Evolutionary conservation across 2,888 invertebrate genomes (phyloP).

Genomic region (Osedax fenrisi): DNA sequence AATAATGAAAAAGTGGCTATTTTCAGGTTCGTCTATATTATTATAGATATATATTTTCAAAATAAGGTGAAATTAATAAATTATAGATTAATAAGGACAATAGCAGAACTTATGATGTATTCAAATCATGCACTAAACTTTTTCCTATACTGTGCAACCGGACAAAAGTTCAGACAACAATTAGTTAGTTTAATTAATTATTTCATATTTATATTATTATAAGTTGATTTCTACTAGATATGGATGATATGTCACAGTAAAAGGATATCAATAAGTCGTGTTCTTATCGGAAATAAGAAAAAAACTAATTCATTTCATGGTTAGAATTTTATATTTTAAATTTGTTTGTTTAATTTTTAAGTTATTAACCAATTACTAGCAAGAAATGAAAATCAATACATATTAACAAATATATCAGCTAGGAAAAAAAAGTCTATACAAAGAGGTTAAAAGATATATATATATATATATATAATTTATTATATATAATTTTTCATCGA

Average conservation of each 20-base stretch:
- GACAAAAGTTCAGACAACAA: slow-evolving; percentile 37
- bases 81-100: slow-evolving; percentile 33
- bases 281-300: not conserved
- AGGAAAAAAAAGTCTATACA: no score
- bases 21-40: not conserved
- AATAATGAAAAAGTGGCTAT: not conserved
- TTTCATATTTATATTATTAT: no score
- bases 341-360: no score
- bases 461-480: no score
- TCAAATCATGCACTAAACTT: slow-evolving; percentile 47
- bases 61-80: not conserved
- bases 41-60: not conserved
- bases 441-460: no score
- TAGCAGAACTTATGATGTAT: slow-evolving; percentile 45
- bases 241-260: not conserved
- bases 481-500: no score
- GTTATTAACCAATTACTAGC: no score
- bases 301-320: no score
- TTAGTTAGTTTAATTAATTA: no score
- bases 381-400: no score
- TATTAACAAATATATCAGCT: no score
- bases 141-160: slow-evolving; percentile 37
- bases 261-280: not conserved
- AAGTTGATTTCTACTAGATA: not conserved
- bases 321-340: no score